Conservation (phyloP, 2,797 vertebrate genomes). For the Mallotus villosus region DNA sequence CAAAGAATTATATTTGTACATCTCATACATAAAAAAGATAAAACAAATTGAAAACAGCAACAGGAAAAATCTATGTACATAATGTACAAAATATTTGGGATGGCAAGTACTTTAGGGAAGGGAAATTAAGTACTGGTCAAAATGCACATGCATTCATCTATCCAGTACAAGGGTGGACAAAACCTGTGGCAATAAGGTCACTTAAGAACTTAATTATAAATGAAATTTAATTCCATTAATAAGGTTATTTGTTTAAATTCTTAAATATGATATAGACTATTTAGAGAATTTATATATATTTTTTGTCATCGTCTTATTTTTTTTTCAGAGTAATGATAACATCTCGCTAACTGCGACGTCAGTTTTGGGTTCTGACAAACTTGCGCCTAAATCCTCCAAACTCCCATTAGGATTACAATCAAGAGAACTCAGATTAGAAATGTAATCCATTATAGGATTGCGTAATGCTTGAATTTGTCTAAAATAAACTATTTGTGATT, state of each 20-base stretch:
- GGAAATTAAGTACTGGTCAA: conserved; percentile 49
- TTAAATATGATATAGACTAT: conserved; percentile 69
- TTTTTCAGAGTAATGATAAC: conserved; percentile 53
- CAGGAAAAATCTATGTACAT: conserved; percentile 79
- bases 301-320: conserved; percentile 43
- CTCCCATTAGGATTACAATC: conserved; percentile 61
- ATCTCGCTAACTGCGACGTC: conserved; percentile 50
- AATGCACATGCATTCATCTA: conserved; percentile 52
- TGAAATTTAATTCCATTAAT: conserved; percentile 63
- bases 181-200: conserved; percentile 72
- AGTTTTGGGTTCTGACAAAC: conserved; percentile 73
- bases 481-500: conserved; percentile 21
- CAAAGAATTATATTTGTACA: conserved; percentile 84
- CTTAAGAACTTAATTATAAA: conserved; percentile 74
- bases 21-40: conserved; percentile 66
- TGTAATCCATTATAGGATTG: conserved; percentile 50
- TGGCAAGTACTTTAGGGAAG: conserved; percentile 47
- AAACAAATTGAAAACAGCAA: conserved; percentile 69
- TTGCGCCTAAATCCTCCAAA: conserved; percentile 58
- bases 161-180: conserved; percentile 42
- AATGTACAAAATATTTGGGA: conserved; percentile 73
- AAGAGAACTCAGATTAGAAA: conserved; percentile 55
- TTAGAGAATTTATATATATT: conserved; percentile 48
- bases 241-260: conserved; percentile 39
- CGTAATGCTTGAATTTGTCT: conserved; percentile 37